Percentiles rank a stretch among this genome's conserved stretches.
Conservation (phyloP, 2,113 vertebrate genomes). For the Anser cygnoides region DNA sequence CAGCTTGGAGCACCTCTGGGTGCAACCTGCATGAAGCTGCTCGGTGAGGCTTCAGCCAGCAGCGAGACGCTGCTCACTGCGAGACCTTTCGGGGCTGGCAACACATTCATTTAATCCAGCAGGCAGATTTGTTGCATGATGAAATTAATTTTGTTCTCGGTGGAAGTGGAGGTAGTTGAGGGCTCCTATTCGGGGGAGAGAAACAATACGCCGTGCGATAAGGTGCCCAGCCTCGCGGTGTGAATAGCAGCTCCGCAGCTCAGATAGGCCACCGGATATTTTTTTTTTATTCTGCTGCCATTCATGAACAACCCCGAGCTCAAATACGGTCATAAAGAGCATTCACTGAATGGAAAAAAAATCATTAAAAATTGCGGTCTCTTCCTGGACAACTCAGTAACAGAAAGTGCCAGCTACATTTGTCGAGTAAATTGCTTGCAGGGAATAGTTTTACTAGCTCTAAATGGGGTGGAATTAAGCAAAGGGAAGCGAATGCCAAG, state of each 20-base stretch:
- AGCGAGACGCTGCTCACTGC: not conserved
- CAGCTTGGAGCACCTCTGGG: no score
- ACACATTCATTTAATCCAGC: constrained; percentile 39
- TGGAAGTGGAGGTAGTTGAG: constrained; percentile 28
- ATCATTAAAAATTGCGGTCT: constrained; percentile 57
- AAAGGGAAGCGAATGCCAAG: constrained; percentile 31
- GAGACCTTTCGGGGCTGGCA: not conserved
- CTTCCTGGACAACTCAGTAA: constrained; percentile 61
- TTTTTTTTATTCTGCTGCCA: not conserved
- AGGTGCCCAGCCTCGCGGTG: not conserved
- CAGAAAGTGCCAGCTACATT: constrained; percentile 59
- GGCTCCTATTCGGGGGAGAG: constrained; percentile 22
- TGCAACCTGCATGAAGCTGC: not conserved
- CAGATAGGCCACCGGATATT: constrained; percentile 17
- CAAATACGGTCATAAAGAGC: constrained; percentile 37
- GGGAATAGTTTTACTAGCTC: constrained; percentile 60
- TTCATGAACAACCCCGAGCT: constrained; percentile 26
- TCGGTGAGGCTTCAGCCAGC: not conserved
- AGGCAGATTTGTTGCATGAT: constrained; percentile 12
- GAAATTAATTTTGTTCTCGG: constrained; percentile 53
- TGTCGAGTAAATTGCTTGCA: constrained; percentile 62
- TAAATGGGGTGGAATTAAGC: constrained; percentile 61
- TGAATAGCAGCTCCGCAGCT: constrained; percentile 27
- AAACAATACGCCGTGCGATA: not conserved
- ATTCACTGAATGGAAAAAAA: constrained; percentile 54